Base-by-base conservation (phyloP, 2,113 vertebrate genomes). In the Jaculus jaculus region DNA sequence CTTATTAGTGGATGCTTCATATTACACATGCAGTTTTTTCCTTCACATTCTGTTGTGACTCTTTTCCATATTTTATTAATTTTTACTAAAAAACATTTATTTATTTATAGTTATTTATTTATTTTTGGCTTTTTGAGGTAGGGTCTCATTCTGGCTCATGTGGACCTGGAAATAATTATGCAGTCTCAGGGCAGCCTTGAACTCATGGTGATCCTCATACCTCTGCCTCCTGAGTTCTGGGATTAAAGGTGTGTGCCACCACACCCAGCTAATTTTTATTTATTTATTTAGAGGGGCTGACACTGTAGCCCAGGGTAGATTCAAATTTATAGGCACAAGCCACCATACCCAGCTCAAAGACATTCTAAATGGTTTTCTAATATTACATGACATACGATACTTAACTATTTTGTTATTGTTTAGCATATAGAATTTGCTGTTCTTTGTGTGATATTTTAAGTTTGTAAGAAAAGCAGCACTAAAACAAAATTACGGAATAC, bases 401-500 rank as follows among this genome's bases (percentile, higher is more conserved):
- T 92, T 86, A 72, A 47, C 80, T 63, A 73, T 79, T 87, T 84
- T 89, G n/a, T 20, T 79, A 17, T 86, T 82, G 11, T 88, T 79
- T 15, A 72, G 1, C 58, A 94, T n/a, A 81, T 82, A 92, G 26
- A 21, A 80, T 58, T 92, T 84, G 12, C n/a, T 81, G 1, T 68
- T 93, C 20, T 86, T 91, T 65, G 18, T 47, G 74, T 85, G 65
- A 84, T 66, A 63, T 90, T 90, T 92, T 84, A 83, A 85, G 12
- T 54, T 61, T 42, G 69, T 42, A 24, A 39, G 71, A 60, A 68
- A 84, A 77, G 21, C 21, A 39, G 79, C 30, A 39, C 16, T 81
- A 85, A 18, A 3, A 54, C 6, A 60, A 54, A 83, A 39, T 11
- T 78, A 20, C 2, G 51, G 63, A 83, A 39, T 16, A 78, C 20